A percentile compares a stretch with the other conserved stretches of the same genome.
Evolutionary conservation across 2,797 vertebrate species (phyloP).

Genomic region (Channallabes apus): DNA sequence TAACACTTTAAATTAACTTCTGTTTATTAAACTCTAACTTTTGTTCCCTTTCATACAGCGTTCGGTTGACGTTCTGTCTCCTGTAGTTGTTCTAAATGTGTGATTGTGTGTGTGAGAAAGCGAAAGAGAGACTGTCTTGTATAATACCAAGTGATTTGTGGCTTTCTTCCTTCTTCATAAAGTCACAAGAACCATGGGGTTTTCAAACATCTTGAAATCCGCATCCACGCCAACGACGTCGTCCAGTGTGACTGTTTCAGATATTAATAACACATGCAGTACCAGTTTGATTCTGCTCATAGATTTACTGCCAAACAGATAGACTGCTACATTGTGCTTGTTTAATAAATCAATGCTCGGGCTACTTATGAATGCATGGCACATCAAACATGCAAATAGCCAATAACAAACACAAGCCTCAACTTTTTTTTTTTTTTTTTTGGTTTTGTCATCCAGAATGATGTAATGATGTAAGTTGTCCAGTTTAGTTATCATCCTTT

Average conservation of each 20-base stretch:
- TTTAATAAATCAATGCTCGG: not conserved
- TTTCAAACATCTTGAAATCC: conserved; percentile 33
- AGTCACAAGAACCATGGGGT: conserved; percentile 39
- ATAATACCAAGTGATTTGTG: conserved; percentile 36
- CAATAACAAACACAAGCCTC: not conserved
- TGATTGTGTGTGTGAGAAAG: not conserved
- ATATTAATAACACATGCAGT: conserved; percentile 43
- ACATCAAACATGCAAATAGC: not conserved
- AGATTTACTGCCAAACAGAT: conserved; percentile 21
- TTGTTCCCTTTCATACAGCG: conserved; percentile 1
- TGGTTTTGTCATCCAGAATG: not conserved
- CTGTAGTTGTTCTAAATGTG: conserved; percentile 34
- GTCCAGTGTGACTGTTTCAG: conserved; percentile 32
- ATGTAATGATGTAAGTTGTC: conserved; percentile 15
- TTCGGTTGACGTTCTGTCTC: conserved; percentile 27
- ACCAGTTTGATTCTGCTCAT: conserved; percentile 5
- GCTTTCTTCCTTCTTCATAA: conserved; percentile 41
- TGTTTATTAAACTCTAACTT: conserved; percentile 29
- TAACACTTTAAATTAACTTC: conserved; percentile 26
- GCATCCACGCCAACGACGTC: conserved; percentile 18
- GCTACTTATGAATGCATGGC: conserved; percentile 11
- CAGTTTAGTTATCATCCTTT: conserved; percentile 1
- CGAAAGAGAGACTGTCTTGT: not conserved
- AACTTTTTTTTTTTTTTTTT: not conserved
- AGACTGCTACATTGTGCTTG: not conserved